Evolutionary conservation across 2,797 vertebrate genomes (phyloP).

Genomic region (Eurystomus glaucurus): DNA sequence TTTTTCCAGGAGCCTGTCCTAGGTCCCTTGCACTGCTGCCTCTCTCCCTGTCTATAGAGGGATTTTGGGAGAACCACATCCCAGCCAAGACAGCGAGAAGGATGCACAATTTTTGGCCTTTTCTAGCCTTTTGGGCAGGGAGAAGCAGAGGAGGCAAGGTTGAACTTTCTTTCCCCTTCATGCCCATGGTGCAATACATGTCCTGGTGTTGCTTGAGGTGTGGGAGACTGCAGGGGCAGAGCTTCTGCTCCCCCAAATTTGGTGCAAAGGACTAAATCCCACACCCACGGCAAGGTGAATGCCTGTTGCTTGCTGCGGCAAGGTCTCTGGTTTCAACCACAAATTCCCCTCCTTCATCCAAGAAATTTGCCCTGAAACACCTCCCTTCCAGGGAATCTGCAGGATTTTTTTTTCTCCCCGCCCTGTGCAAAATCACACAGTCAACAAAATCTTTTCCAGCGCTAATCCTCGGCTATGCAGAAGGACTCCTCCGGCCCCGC

Average conservation of each 20-base stretch:
- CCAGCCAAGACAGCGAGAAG: fast-evolving
- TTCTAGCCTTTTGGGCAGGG: background rate
- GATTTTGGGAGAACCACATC: background rate
- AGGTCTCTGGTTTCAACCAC: background rate
- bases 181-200: background rate
- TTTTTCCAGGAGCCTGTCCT: background rate
- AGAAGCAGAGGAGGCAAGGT: background rate
- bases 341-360: background rate
- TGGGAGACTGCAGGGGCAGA: background rate
- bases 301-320: fast-evolving
- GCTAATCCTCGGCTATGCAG: conserved; percentile 52
- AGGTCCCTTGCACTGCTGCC: background rate
- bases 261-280: background rate
- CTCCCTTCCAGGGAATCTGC: background rate
- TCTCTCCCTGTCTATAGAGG: background rate
- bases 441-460: conserved; percentile 57
- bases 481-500: background rate
- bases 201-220: fast-evolving
- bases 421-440: conserved; percentile 37
- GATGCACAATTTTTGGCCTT: background rate
- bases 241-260: fast-evolving
- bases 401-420: background rate
- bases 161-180: background rate
- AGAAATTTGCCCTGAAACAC: background rate
- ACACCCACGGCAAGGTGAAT: fast-evolving